Base-by-base conservation (phyloP, 2,797 vertebrate species). In the Aulostomus chinensis region DNA sequence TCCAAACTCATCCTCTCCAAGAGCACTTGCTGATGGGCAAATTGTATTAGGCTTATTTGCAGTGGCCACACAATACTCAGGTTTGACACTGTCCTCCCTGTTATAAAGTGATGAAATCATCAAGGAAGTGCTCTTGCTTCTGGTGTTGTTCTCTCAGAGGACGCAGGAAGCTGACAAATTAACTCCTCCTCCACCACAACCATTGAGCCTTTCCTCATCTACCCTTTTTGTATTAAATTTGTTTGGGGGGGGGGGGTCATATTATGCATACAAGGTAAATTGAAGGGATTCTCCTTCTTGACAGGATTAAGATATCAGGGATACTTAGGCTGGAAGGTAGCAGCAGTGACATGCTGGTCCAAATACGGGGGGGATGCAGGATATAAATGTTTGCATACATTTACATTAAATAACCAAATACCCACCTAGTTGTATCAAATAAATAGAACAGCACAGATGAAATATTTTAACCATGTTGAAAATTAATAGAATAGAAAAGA, bases 41-140 rank as follows among this genome's bases (percentile, higher is more conserved):
- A 87, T 87, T 83, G 76, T 86, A 86, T 89, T 89, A 85, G 88
- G 76, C 80, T 85, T 75, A 87, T 89, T 88, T 89, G 85, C 86
- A 84, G 84, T 79, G 83, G 83, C 80, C 73, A 78, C 86, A 86
- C 86, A 86, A 85, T 81, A 72, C 74, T 77, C 79, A 55, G 83
- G 76, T 83, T 83, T 88, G 84, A 88, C 85, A 86, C 83, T 22
- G 65, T 85, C 81, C 84, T 78, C 76, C 81, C 74, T 73, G 78
- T 88, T 88, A 86, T 87, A 87, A 86, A 88, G 86, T 88, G 88
- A 90, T 91, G 87, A 90, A 88, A 89, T 88, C 83, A 89, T 90
- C 89, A 88, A 89, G 83, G 80, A 83, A 91, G 88, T 85, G 85
- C 88, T 89, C 85, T 63, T 75, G 68, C 85, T 70, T 62, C 33